Conservation (phyloP, 2,797 vertebrate genomes). For the Adelosebastes latens region DNA sequence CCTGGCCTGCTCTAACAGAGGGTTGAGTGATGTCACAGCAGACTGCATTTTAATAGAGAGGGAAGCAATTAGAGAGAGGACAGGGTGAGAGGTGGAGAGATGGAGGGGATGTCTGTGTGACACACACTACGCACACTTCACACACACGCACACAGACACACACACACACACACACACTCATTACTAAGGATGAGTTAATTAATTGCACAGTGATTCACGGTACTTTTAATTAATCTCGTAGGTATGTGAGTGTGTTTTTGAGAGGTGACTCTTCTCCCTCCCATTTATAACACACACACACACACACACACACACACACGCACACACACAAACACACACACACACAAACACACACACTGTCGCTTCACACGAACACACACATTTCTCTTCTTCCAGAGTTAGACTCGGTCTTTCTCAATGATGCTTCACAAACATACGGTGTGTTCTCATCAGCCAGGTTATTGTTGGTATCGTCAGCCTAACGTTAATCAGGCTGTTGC, state of each 20-base stretch:
- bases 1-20: constrained; percentile 64
- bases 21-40: constrained; percentile 82
- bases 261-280: constrained; percentile 66
- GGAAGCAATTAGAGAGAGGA: constrained; percentile 84
- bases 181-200: constrained; percentile 85
- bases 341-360: background rate
- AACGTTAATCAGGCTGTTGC: background rate
- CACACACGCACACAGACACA: constrained; percentile 46
- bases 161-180: constrained; percentile 74
- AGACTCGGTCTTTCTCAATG: background rate
- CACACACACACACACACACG: constrained; percentile 20
- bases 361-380: constrained; percentile 1
- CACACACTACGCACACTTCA: constrained; percentile 72
- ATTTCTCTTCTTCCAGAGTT: background rate
- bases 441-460: background rate
- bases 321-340: constrained; percentile 4
- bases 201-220: constrained; percentile 82
- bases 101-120: constrained; percentile 76
- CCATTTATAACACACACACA: constrained; percentile 46
- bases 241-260: constrained; percentile 75
- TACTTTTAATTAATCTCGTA: constrained; percentile 82
- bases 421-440: background rate
- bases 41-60: constrained; percentile 85
- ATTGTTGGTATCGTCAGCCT: background rate
- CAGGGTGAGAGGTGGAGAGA: constrained; percentile 80